Percentiles rank a stretch among this genome's conserved stretches.
phyloP scores from a whole-genome alignment of 30 jellyfish, hydroid and myxozoan species.

The Aurelia aurita complex sp. Pacific region DNA sequence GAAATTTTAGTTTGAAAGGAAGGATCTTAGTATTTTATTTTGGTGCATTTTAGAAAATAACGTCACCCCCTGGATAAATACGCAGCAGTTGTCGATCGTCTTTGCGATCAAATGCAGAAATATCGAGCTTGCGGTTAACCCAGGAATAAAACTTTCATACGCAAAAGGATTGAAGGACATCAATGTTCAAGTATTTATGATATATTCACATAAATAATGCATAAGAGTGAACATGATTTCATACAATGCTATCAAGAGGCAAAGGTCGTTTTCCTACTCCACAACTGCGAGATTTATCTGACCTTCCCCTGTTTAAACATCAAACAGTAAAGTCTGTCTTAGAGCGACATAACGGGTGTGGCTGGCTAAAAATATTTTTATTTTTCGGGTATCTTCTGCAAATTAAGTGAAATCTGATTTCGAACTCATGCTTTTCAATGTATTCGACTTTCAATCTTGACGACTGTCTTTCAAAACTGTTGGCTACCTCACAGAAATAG shows the following conservation, averaged over 20 bases:
- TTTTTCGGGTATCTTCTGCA: too few species aligned
- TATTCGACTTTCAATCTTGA: too few species aligned
- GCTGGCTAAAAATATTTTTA: background rate
- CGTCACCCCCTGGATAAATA: conserved; percentile 33
- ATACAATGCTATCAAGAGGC: conserved; percentile 50
- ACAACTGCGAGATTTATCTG: too few species aligned
- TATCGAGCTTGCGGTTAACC: conserved; percentile 64
- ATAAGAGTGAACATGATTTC: conserved; percentile 22
- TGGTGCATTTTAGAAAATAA: background rate
- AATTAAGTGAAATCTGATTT: too few species aligned
- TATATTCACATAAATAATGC: conserved; percentile 22
- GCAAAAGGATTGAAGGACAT: conserved; percentile 55
- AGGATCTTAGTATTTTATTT: background rate
- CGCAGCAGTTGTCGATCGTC: conserved; percentile 52
- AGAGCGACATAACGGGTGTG: background rate
- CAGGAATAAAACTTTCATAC: conserved; percentile 50
- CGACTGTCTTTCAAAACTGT: too few species aligned
- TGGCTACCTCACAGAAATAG: too few species aligned
- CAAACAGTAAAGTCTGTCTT: too few species aligned
- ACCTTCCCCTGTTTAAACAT: too few species aligned
- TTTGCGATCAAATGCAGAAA: conserved; percentile 47
- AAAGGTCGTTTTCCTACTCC: conserved; percentile 12
- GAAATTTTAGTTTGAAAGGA: too few species aligned
- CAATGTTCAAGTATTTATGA: conserved; percentile 64
- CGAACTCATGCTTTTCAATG: too few species aligned